phyloP scores from a whole-genome alignment of 2,888 invertebrate genomes.

The Tenodera sinensis region DNA sequence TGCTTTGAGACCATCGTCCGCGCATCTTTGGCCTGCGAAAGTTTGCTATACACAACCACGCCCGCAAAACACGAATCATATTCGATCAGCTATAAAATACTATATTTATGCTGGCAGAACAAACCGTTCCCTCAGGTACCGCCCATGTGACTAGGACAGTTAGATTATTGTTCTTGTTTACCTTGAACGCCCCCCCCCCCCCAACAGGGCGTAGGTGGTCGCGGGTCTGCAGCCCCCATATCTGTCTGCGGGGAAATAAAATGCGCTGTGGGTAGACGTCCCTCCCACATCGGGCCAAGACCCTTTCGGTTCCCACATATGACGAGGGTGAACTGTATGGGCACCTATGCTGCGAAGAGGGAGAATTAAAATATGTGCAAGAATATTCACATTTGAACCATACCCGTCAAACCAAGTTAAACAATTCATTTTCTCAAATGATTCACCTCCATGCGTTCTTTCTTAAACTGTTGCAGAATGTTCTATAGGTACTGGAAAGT shows the following conservation, averaged over 20 bases:
- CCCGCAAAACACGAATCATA: neutral
- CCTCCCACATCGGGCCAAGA: neutral
- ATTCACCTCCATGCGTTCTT: too few relatives aligned
- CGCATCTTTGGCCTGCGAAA: too few relatives aligned
- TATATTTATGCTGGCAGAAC: neutral
- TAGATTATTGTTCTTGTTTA: neutral
- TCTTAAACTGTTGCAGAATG: too few relatives aligned
- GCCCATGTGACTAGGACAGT: neutral
- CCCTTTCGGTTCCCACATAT: too few relatives aligned
- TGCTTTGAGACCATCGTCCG: too few relatives aligned
- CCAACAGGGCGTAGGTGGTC: neutral
- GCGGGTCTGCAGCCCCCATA: neutral
- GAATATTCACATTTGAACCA: too few relatives aligned
- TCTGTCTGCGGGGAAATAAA: neutral
- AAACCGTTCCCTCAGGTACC: neutral
- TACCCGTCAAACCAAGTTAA: too few relatives aligned
- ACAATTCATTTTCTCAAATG: too few relatives aligned
- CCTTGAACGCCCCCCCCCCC: neutral
- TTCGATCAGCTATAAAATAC: neutral
- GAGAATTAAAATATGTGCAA: too few relatives aligned
- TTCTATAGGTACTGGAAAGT: too few relatives aligned
- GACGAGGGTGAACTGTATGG: too few relatives aligned
- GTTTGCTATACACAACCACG: neutral
- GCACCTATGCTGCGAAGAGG: too few relatives aligned
- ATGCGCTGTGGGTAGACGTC: neutral